Conservation (phyloP, 2,113 vertebrate species). For the Rattus rattus region DNA sequence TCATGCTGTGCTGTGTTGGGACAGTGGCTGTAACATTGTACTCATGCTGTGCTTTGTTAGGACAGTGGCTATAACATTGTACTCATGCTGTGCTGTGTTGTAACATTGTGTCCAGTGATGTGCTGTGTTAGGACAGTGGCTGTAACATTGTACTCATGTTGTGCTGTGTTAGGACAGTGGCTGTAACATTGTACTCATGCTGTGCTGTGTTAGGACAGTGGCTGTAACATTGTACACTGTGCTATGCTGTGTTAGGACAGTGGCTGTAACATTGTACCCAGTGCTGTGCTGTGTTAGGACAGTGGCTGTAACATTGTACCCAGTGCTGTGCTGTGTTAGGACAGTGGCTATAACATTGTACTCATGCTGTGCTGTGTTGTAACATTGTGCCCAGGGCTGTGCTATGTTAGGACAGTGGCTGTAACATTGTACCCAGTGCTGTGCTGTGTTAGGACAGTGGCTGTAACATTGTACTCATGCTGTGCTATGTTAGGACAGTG, state of each 20-base stretch:
- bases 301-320: too few relatives aligned
- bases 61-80: background rate
- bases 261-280: background rate
- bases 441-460: background rate
- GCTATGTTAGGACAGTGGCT: background rate
- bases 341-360: too few relatives aligned
- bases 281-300: background rate
- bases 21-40: background rate
- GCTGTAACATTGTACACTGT: background rate
- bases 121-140: background rate
- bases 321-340: too few relatives aligned
- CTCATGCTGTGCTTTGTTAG: background rate
- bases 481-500: background rate
- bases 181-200: too few relatives aligned
- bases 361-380: background rate
- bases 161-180: background rate
- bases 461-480: too few relatives aligned
- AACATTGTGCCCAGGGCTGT: too few relatives aligned
- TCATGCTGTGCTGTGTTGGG: background rate
- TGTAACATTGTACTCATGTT: background rate
- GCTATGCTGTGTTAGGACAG: too few relatives aligned
- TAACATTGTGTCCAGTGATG: background rate
- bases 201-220: background rate
- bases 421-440: background rate
- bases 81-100: background rate